phyloP scores from a whole-genome alignment of 2,797 vertebrate species.

The Sebastes diaconus region DNA sequence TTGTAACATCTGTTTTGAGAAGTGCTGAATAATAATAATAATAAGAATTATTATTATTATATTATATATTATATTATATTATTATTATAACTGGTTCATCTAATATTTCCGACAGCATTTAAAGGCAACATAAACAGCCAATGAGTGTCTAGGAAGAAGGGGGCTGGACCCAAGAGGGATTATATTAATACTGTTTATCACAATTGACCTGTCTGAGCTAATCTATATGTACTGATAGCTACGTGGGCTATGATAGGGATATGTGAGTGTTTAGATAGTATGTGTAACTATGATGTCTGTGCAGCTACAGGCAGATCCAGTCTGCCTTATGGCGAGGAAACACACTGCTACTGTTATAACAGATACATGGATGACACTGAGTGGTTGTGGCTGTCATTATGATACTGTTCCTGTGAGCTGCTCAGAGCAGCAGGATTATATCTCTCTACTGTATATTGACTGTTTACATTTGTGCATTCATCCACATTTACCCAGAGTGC shows the following conservation, averaged over 20 bases:
- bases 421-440: neutral
- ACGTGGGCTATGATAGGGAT: accelerated
- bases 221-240: accelerated
- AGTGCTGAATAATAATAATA: too few relatives aligned
- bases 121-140: constrained; percentile 42
- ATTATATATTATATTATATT: too few relatives aligned
- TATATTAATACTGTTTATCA: neutral
- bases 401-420: accelerated
- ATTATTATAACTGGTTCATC: accelerated
- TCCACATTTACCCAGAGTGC: constrained; percentile 75
- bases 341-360: neutral
- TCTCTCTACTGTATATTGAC: neutral
- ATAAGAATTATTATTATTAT: too few relatives aligned
- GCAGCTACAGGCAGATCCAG: neutral
- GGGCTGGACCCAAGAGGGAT: neutral
- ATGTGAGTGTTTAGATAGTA: neutral
- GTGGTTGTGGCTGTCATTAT: too few relatives aligned
- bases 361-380: neutral
- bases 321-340: neutral
- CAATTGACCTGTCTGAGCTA: neutral
- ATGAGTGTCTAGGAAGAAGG: neutral
- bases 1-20: too few relatives aligned
- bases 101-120: neutral
- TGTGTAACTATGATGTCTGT: neutral
- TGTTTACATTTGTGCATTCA: constrained; percentile 55